Conservation (phyloP, 2,113 vertebrate genomes). For the Geothlypis trichas region DNA sequence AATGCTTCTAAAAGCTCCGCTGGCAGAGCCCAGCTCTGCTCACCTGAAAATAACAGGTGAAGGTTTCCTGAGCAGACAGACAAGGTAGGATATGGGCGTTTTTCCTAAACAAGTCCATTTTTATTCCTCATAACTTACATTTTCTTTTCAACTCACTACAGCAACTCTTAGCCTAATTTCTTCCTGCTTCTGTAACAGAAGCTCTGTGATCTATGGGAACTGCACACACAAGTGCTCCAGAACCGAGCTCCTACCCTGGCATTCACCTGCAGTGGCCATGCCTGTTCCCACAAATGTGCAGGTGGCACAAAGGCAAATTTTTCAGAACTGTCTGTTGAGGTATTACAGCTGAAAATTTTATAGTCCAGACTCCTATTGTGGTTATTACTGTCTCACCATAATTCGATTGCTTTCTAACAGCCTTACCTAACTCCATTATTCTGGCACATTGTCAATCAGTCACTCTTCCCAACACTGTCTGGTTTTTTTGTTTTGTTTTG, state of each 20-base stretch:
- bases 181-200: not conserved
- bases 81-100: not conserved
- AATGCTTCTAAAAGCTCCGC: not conserved
- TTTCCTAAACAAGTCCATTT: not conserved
- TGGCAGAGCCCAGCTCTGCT: not conserved
- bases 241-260: not conserved
- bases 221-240: not conserved
- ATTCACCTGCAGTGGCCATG: not conserved
- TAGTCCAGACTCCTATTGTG: not conserved
- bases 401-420: not conserved
- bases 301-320: not conserved
- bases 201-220: not conserved
- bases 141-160: not conserved
- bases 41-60: not conserved
- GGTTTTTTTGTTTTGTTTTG: not conserved
- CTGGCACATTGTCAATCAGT: not conserved
- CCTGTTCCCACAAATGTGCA: not conserved
- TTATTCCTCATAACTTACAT: not conserved
- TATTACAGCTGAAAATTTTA: not conserved
- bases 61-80: not conserved
- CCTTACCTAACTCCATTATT: not conserved
- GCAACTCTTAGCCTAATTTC: not conserved
- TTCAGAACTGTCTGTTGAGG: not conserved
- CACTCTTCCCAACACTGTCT: not conserved
- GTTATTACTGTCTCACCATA: not conserved